Evolutionary conservation across 30 jellyfish, hydroid and myxozoan species (phyloP).

Genomic region (Pelagia noctiluca): DNA sequence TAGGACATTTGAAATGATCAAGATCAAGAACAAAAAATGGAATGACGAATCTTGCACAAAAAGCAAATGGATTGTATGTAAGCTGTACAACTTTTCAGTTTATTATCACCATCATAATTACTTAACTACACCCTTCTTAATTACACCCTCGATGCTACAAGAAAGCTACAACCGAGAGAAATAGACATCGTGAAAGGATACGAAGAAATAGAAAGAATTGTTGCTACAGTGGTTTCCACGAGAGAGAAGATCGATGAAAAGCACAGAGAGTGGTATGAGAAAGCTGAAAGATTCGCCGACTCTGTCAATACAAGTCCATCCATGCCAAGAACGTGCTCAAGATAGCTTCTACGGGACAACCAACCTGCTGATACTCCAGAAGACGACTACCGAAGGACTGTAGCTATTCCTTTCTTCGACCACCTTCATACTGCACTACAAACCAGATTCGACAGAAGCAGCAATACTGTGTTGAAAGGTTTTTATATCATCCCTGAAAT

Average conservation of each 20-base stretch:
- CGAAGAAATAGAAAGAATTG: background rate
- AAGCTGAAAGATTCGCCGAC: slow-evolving; percentile 4
- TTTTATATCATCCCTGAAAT: too few relatives aligned
- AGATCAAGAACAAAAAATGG: background rate
- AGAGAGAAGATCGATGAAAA: background rate
- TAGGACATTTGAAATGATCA: background rate
- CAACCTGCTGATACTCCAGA: slow-evolving; percentile 19
- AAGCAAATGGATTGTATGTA: background rate
- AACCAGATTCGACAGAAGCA: too few relatives aligned
- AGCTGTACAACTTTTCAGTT: slow-evolving; percentile 5
- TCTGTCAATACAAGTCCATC: background rate
- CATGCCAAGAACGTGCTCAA: slow-evolving; percentile 15
- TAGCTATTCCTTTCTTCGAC: slow-evolving; percentile 6
- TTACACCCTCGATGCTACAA: too few relatives aligned
- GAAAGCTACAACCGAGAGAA: too few relatives aligned
- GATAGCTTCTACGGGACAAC: slow-evolving; percentile 5
- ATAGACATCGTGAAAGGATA: slow-evolving; percentile 25
- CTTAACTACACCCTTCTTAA: too few relatives aligned
- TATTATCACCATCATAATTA: too few relatives aligned
- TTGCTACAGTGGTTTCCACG: background rate
- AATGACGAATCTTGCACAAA: background rate
- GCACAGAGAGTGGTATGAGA: background rate
- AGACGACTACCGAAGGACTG: slow-evolving; percentile 1
- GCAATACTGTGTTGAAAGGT: too few relatives aligned
- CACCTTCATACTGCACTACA: too few relatives aligned